Evolutionary conservation across 2,888 invertebrate species (phyloP), one percentile per base, ranked within the genome.

Genomic region (Philhelius pedissequus): DNA sequence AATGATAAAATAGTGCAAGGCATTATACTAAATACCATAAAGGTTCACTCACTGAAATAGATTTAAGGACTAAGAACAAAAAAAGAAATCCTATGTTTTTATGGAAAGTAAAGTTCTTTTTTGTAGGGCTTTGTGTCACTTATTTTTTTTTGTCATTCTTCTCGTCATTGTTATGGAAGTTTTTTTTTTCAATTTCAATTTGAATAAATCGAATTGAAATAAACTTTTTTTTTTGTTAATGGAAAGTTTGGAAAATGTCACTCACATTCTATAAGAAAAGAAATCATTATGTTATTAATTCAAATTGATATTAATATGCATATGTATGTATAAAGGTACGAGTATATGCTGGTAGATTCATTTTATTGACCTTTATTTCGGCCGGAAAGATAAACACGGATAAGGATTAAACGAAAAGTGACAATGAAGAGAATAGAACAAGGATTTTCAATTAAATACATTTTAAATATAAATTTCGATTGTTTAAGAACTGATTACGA

Each of bases 1-100:
- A 75, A 69, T 75, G 64, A 74, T 20, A 52, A 54, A 69, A 35
- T 43, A 54, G 20, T 50, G 38, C 52, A 62, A 43, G 62, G 62
- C 62, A 62, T 43, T 62, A 43, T 43, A 13, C 43, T 30, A 27
- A 62, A 43, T 43, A 62, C 43, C 43, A 18, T 43, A 62, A 62
- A 62, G 18, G 62, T 40, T 62, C 43, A 62, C 43, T 62, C 62
- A 62, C 43, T 43, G 43, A 43, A 27, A 62, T 4, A 30, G 62
- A 62, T 62, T 43, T 43, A 62, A 62, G 43, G 25, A 40, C 18
- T 60, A n/a, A 22, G 7, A 48, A 32, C 11, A 56, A 62, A 13
- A 62, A 13, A 27, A 43, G n/a, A 5, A 54, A n/a, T 4, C 8
- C 8, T 15, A 18, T n/a, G 11, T n/a, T 13, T 22, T 9, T 32